Evolutionary conservation across 1,140 invertebrate genomes (phyloP).

Genomic region (Zeugodacus cucurbitae): DNA sequence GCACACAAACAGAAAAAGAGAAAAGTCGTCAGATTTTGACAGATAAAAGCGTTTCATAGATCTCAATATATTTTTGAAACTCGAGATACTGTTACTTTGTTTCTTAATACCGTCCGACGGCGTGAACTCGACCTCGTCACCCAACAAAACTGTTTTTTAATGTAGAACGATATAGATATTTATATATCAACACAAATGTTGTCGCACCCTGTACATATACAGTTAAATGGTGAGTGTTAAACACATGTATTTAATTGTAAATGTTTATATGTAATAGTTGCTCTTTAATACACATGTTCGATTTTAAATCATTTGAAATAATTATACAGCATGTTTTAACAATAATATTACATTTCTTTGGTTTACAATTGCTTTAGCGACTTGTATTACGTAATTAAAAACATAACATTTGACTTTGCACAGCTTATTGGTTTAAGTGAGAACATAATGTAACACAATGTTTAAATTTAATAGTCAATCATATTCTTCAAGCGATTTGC

Average conservation of each 20-base stretch:
- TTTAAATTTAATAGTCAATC: too few species aligned
- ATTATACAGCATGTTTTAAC: neutral
- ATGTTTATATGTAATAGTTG: neutral
- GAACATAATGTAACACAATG: too few species aligned
- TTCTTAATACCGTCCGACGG: too few species aligned
- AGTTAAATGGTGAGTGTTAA: neutral
- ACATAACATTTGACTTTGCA: neutral
- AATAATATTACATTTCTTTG: neutral
- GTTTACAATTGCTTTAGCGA: neutral
- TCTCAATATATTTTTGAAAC: too few species aligned
- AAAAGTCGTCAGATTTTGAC: too few species aligned
- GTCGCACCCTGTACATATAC: neutral
- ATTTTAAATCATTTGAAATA: neutral
- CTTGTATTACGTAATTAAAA: neutral
- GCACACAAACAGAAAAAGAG: too few species aligned
- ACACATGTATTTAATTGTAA: neutral
- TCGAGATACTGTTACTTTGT: too few species aligned
- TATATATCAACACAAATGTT: neutral
- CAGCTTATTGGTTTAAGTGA: neutral
- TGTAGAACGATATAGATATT: too few species aligned
- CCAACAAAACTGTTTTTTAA: too few species aligned
- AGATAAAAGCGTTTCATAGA: too few species aligned
- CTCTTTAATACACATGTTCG: neutral
- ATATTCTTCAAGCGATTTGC: too few species aligned
- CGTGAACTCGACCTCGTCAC: too few species aligned